phyloP scores from a whole-genome alignment of 2,797 vertebrate species.

The Emydoidea blandingii region DNA sequence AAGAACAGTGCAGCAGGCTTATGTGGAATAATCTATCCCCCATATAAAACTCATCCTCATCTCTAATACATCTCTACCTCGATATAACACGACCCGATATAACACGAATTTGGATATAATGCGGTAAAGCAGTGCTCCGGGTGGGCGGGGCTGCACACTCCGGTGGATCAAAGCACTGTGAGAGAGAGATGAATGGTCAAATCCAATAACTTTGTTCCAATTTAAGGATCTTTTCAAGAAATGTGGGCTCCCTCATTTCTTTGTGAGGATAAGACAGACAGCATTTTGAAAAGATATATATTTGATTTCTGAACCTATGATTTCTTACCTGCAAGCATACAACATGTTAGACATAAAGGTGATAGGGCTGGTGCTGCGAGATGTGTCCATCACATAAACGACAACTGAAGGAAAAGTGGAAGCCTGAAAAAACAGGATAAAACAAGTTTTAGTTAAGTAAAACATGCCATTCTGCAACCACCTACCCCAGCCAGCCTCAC shows the following conservation, averaged over 20 bases:
- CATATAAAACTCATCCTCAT: background rate
- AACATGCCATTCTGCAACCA: background rate
- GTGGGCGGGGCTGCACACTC: no score
- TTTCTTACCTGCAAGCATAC: conserved; percentile 94
- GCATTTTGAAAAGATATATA: background rate
- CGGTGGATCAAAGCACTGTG: background rate
- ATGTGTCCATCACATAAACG: conserved; percentile 97
- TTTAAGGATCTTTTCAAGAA: background rate
- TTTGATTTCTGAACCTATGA: background rate
- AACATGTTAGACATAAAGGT: conserved; percentile 99
- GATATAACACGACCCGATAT: no score
- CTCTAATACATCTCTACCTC: background rate
- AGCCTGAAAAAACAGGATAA: conserved; percentile 82
- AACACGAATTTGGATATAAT: no score
- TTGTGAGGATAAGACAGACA: background rate
- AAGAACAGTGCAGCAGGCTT: background rate
- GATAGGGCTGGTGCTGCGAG: conserved; percentile 93
- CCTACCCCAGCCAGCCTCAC: background rate
- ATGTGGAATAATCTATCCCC: background rate
- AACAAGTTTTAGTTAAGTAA: background rate
- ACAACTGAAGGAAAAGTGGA: conserved; percentile 95
- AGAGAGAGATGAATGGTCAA: background rate
- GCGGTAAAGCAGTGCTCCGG: no score
- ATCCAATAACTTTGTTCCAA: background rate
- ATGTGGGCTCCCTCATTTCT: background rate